Evolutionary conservation across 1,140 invertebrate species (phyloP).

Genomic region (Musca domestica): DNA sequence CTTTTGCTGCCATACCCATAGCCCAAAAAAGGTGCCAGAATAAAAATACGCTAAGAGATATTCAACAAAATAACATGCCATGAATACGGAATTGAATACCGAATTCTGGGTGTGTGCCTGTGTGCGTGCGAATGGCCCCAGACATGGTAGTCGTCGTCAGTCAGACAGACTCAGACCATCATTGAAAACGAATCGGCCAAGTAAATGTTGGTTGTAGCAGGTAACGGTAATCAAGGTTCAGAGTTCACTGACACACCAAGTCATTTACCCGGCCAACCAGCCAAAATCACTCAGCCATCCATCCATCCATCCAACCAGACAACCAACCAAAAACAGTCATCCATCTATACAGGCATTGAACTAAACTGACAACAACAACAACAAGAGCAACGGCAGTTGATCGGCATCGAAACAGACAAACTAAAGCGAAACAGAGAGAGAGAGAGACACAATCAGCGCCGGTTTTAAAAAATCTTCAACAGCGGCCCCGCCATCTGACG

Average conservation of each 20-base stretch:
- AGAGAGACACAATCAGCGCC: not conserved
- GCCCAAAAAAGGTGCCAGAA: too few species aligned
- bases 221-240: slow-evolving; percentile 21
- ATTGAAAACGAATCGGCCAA: too few species aligned
- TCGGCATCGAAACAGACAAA: not conserved
- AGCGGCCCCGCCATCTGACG: not conserved
- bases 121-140: not conserved
- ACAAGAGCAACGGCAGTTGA: not conserved
- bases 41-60: not conserved
- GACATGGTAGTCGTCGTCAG: too few species aligned
- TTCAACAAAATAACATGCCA: not conserved
- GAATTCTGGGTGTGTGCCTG: not conserved
- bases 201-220: slow-evolving; percentile 1
- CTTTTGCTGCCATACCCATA: too few species aligned
- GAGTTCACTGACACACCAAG: slow-evolving; percentile 10
- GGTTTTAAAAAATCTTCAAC: not conserved
- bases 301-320: not conserved
- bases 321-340: not conserved
- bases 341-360: slow-evolving; percentile 3
- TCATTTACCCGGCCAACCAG: slow-evolving; percentile 11
- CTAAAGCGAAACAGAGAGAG: not conserved
- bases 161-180: too few species aligned
- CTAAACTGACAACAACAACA: slow-evolving; percentile 1
- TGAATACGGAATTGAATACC: not conserved
- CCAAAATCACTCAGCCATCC: slow-evolving; percentile 3